Conservation (phyloP, 2,113 vertebrate species). For the Pseudorasbora parva region DNA sequence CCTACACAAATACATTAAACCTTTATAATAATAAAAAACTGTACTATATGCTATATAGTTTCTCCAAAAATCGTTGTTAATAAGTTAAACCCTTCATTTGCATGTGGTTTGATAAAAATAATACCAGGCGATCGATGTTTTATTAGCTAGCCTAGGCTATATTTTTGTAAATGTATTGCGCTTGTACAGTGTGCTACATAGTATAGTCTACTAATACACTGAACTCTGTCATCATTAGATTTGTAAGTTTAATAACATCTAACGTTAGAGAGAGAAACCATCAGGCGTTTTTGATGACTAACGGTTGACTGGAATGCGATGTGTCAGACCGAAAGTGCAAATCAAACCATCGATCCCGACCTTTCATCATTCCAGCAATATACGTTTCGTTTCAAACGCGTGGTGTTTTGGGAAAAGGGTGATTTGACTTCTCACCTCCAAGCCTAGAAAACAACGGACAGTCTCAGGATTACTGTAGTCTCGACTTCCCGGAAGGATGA, state of each 20-base stretch:
- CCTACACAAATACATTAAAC: background rate
- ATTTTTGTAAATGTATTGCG: background rate
- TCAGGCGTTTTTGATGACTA: constrained; percentile 32
- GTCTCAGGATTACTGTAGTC: constrained; percentile 4
- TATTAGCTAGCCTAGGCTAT: too few species aligned
- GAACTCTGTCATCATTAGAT: background rate
- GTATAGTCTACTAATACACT: background rate
- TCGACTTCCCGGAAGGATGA: constrained; percentile 76
- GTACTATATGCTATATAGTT: too few species aligned
- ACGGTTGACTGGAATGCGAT: constrained; percentile 46
- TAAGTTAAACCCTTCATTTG: background rate
- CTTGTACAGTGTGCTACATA: background rate
- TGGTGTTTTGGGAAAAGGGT: constrained; percentile 49
- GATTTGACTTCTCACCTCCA: constrained; percentile 9
- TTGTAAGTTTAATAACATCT: background rate
- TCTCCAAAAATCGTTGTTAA: background rate
- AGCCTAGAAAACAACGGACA: background rate
- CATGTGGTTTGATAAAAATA: too few species aligned
- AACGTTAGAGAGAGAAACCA: background rate
- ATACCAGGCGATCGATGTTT: too few species aligned
- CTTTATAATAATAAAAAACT: background rate
- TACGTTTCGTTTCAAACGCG: constrained; percentile 13
- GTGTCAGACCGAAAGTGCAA: constrained; percentile 47
- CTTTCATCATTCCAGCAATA: background rate
- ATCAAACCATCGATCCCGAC: constrained; percentile 28